phyloP scores from a whole-genome alignment of 53 echinoderm and acorn worm genomes.

The Apostichopus leukothele region DNA sequence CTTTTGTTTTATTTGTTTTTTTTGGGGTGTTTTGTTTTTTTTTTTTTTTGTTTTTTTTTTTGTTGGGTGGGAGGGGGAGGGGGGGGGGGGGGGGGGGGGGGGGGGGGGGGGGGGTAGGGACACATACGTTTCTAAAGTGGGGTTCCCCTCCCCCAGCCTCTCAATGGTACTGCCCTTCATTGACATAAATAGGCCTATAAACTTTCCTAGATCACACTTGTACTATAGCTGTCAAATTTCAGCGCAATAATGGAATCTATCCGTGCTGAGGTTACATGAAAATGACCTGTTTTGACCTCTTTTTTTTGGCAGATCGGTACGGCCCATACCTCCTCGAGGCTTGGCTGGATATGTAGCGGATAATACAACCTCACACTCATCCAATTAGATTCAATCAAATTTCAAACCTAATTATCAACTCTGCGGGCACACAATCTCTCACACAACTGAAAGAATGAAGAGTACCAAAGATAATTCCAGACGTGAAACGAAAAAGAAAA shows the following conservation, averaged over 20 bases:
- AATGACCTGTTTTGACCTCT: not conserved
- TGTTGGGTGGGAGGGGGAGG: too few relatives aligned
- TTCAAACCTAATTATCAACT: slow-evolving; percentile 13
- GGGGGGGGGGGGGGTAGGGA: too few relatives aligned
- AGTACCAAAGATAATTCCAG: slow-evolving; percentile 11
- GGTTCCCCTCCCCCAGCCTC: too few relatives aligned
- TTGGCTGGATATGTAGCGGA: slow-evolving; percentile 8
- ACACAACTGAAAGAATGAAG: not conserved
- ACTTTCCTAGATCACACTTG: too few relatives aligned
- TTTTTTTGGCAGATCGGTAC: not conserved
- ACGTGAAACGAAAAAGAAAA: not conserved
- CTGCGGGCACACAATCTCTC: not conserved
- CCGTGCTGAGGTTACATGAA: slow-evolving; percentile 7
- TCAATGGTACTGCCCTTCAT: too few relatives aligned
- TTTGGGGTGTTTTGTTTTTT: too few relatives aligned
- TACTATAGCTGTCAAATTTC: too few relatives aligned
- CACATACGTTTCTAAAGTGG: too few relatives aligned
- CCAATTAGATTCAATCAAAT: slow-evolving; percentile 28
- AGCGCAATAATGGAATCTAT: not conserved
- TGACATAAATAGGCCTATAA: too few relatives aligned
- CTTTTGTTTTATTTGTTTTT: too few relatives aligned
- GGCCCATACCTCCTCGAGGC: slow-evolving; percentile 7
- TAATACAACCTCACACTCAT: slow-evolving; percentile 32
- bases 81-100: too few relatives aligned
- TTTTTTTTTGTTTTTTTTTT: too few relatives aligned